These are phyloP conservation scores for Eupsilia transversa DNA, from an alignment of 2,888 invertebrate genomes.

Conservation along the genomic window DNA sequence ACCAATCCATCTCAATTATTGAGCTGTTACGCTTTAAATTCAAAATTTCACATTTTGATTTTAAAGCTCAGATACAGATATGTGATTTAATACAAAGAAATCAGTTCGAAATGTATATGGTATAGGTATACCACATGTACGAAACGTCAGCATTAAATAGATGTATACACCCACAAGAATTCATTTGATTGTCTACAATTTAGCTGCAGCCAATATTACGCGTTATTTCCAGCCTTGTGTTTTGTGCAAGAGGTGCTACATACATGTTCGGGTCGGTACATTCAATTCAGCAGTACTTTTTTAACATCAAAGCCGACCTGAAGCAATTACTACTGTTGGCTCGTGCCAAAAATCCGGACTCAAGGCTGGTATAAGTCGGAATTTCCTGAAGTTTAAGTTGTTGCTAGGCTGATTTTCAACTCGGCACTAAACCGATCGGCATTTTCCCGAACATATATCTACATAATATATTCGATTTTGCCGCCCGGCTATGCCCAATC, in stretches of 20 bases:
- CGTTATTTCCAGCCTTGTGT: neutral
- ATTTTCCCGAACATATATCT: neutral
- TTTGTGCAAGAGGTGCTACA: neutral
- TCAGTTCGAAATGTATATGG: neutral
- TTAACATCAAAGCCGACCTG: neutral
- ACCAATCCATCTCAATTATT: slow-evolving; percentile 53
- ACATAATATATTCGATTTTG: neutral
- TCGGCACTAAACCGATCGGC: neutral
- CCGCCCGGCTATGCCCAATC: neutral
- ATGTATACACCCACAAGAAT: too few relatives aligned
- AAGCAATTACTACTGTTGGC: neutral
- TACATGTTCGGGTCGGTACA: neutral
- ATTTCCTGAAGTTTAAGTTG: too few relatives aligned
- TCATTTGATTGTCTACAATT: too few relatives aligned
- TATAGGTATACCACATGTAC: neutral
- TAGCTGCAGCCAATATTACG: neutral
- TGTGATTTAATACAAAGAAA: neutral
- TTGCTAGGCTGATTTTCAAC: too few relatives aligned
- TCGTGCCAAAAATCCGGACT: neutral
- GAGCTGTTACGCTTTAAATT: neutral
- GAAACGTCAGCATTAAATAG: too few relatives aligned
- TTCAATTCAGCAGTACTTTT: neutral
- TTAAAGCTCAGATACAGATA: neutral
- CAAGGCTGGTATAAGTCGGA: too few relatives aligned
- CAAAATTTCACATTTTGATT: too few relatives aligned